Base-by-base conservation (phyloP, 2,888 invertebrate species). In the Andrena dorsata region DNA sequence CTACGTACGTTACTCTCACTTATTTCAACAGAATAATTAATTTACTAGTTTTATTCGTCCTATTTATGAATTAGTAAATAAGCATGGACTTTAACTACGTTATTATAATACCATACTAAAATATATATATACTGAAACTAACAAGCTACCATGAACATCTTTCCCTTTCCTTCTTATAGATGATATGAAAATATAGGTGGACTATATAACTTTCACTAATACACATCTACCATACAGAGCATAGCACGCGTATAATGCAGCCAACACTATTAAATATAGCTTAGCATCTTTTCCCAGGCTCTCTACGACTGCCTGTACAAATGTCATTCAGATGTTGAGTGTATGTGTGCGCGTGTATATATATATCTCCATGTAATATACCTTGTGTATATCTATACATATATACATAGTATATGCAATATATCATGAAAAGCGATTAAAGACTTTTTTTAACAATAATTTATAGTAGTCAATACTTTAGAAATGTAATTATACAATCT, bases 261-360 rank as follows among this genome's bases (percentile, higher is more conserved):
- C 88, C 89, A 92, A 90, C 83, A 90, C 90, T 86, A 90, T 88
- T 84, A 88, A 90, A 89, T 85, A 90, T 85, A 88, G 87, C 80
- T 90, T 85, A 86, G 85, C 86, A 89, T 89, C 90, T 86, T 81
- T 81, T 73, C 86, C 79, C 87, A 89, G 88, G 86, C 88, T 84
- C 71, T 80, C 84, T 87, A 81, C 84, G 84, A 86, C 84, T 86
- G 88, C 89, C 88, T 83, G 86, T 82, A 87, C 80, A 86, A 76
- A 70, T 69, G 80, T 81, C 78, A 80, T 83, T 77, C 82, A 76
- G 69, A 73, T 72, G 51, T 81, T 63, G 30, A 84, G 71, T 84
- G 78, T 82, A 63, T 82, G 82, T 69, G 71, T 77, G 76, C 61
- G 65, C 58, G 66, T 72, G 63, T 71, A 70, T 76, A 82, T 85